Percentiles rank a stretch among this genome's conserved stretches.
These are phyloP conservation scores for Drosophila mettleri DNA, from an alignment of 2,888 invertebrate species.

Conservation along the genomic window DNA sequence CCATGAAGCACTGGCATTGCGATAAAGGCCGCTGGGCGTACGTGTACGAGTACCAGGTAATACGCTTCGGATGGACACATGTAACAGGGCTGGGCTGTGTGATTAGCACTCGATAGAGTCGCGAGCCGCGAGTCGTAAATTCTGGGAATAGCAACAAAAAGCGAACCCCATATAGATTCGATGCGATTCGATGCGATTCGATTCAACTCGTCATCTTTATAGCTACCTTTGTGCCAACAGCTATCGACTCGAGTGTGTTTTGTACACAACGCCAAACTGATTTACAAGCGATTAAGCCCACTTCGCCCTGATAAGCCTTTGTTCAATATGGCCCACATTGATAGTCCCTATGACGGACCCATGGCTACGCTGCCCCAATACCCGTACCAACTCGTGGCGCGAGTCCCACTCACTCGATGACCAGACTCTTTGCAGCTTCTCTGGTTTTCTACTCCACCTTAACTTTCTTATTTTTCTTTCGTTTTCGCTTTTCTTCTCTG, in stretches of 20 bases:
- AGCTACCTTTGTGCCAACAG: not conserved
- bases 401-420: not conserved
- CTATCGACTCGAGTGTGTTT: slow-evolving; percentile 5
- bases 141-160: not conserved
- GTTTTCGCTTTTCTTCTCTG: not conserved
- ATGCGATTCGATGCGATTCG: slow-evolving; percentile 28
- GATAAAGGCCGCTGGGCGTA: not conserved
- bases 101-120: slow-evolving; percentile 2
- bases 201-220: slow-evolving; percentile 29
- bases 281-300: slow-evolving; percentile 70
- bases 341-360: slow-evolving; percentile 8
- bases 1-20: not conserved
- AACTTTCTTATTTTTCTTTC: no score
- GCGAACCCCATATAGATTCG: slow-evolving; percentile 7
- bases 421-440: not conserved
- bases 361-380: no score
- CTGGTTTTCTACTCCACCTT: no score
- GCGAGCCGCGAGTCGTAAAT: not conserved
- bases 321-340: slow-evolving; percentile 16
- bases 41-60: slow-evolving; percentile 4
- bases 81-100: not conserved
- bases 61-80: slow-evolving; percentile 1
- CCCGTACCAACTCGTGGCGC: not conserved
- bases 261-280: slow-evolving; percentile 42
- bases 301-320: slow-evolving; percentile 17